Conservation (phyloP, 2,888 invertebrate species). For the Doris montereyensis region DNA sequence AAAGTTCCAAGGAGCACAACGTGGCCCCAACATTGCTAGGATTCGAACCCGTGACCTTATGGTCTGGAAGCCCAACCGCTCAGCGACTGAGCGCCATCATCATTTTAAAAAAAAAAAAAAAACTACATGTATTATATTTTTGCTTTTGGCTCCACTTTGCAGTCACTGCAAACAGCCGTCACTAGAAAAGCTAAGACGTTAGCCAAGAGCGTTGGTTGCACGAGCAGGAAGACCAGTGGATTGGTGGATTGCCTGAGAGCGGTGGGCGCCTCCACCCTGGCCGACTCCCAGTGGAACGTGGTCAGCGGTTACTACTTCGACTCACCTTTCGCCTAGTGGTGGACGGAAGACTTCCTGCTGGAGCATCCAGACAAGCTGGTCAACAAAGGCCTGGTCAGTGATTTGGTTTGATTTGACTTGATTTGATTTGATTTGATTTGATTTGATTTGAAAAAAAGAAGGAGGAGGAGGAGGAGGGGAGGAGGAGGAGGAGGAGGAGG, state of each 20-base stretch:
- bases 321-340: conserved; percentile 87
- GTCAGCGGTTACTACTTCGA: conserved; percentile 41
- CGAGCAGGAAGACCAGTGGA: conserved; percentile 5
- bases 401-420: too few relatives aligned
- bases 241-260: conserved; percentile 47
- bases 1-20: conserved; percentile 12
- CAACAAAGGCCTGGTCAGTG: too few relatives aligned
- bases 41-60: too few relatives aligned
- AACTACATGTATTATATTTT: too few relatives aligned
- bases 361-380: too few relatives aligned
- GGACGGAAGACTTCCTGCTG: too few relatives aligned
- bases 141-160: too few relatives aligned
- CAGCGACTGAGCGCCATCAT: background rate
- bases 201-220: conserved; percentile 48
- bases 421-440: too few relatives aligned
- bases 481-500: background rate
- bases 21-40: too few relatives aligned
- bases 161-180: too few relatives aligned
- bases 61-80: background rate
- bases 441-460: background rate
- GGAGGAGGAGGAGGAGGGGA: background rate
- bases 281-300: conserved; percentile 44
- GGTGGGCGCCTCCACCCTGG: conserved; percentile 42
- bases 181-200: conserved; percentile 81
- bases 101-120: too few relatives aligned